Evolutionary conservation across 2,797 vertebrate species (phyloP).

Genomic region (Lacerta agilis): DNA sequence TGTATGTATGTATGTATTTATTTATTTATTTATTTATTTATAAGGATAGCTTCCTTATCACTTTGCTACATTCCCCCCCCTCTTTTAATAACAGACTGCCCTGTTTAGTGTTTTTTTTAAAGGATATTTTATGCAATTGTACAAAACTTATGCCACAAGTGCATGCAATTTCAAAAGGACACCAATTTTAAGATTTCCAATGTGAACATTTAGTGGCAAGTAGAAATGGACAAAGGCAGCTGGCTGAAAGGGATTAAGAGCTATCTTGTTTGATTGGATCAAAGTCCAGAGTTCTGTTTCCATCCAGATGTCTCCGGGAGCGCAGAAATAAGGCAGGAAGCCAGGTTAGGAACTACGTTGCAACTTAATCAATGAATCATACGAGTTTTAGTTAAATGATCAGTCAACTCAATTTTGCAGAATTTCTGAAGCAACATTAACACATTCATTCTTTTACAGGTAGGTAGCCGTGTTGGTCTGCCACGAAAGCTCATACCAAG

Average conservation of each 20-base stretch:
- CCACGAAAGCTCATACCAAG: no score
- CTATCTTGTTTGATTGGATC: neutral
- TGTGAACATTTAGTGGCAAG: neutral
- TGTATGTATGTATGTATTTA: neutral
- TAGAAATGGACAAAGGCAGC: neutral
- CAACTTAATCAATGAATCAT: neutral
- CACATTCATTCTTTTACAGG: no score
- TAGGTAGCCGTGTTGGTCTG: no score
- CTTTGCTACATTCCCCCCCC: neutral
- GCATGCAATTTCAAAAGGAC: neutral
- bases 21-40: neutral
- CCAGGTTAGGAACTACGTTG: neutral
- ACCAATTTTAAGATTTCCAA: neutral
- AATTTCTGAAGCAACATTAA: neutral
- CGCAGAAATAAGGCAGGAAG: neutral
- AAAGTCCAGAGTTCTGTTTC: neutral
- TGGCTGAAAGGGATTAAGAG: neutral
- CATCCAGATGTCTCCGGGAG: neutral
- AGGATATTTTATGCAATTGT: neutral
- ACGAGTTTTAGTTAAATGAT: neutral
- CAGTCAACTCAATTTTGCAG: neutral
- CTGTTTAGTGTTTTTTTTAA: no score
- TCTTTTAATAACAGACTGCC: neutral
- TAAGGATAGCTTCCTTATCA: neutral
- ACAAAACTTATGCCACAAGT: neutral